Conservation (phyloP, 2,888 invertebrate genomes). For the Andrena minutula region DNA sequence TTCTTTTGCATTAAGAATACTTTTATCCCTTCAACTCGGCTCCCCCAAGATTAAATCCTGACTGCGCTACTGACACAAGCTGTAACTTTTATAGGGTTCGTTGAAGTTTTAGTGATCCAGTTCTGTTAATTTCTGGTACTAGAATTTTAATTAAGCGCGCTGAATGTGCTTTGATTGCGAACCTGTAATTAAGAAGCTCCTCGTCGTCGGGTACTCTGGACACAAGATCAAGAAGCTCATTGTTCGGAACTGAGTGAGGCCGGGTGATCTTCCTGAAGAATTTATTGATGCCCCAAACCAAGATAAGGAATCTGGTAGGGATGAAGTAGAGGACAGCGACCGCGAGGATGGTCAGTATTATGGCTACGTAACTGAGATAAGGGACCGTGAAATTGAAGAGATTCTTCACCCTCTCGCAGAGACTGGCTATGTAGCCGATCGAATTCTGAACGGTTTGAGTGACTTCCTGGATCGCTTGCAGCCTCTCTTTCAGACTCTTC, state of each 20-base stretch:
- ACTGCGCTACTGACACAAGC: too few species aligned
- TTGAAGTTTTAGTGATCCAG: too few species aligned
- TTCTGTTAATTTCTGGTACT: too few species aligned
- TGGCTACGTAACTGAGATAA: slow-evolving; percentile 97
- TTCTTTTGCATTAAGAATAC: too few species aligned
- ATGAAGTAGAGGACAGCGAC: slow-evolving; percentile 94
- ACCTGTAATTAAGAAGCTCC: slow-evolving; percentile 90
- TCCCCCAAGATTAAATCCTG: too few species aligned
- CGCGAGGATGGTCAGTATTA: slow-evolving; percentile 90
- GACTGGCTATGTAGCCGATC: slow-evolving; percentile 96
- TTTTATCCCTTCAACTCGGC: too few species aligned
- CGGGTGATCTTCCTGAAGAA: slow-evolving; percentile 96
- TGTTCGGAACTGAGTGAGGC: slow-evolving; percentile 98
- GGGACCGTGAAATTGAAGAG: slow-evolving; percentile 99
- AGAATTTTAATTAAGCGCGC: too few species aligned
- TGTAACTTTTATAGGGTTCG: too few species aligned
- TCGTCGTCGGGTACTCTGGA: slow-evolving; percentile 98
- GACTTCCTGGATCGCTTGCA: slow-evolving; percentile 98
- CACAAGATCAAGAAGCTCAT: slow-evolving; percentile 97
- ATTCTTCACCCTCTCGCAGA: slow-evolving; percentile 97
- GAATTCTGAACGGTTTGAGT: slow-evolving; percentile 98
- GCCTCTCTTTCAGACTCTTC: slow-evolving; percentile 96
- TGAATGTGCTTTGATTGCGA: neutral
- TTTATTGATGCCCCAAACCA: slow-evolving; percentile 98
- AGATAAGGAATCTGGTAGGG: slow-evolving; percentile 94